Evolutionary conservation across 2,113 vertebrate genomes (phyloP), one percentile per base, ranked within the genome.

Genomic region (Tragulus kanchil): DNA sequence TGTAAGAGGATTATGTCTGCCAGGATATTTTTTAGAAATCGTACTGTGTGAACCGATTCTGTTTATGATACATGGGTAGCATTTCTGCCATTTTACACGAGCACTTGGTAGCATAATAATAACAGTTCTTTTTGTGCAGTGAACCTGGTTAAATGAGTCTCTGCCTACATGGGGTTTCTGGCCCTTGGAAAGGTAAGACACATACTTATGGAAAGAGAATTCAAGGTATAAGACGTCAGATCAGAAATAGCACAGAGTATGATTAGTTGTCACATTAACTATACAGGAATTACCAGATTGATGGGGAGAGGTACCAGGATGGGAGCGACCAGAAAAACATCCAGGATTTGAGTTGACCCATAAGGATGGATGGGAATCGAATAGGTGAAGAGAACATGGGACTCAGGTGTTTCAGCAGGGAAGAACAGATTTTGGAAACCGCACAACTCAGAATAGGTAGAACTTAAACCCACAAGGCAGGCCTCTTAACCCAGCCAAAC

Each of bases 1-100:
- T 86, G 26, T 89, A 58, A 91, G 58, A 59, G 48, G 73, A 56
- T 81, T 93, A 31, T 77, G 45, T 87, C 69, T 69, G 0, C 21
- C 14, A 67, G 90, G 75, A 56, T 10, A 25, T 78, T 50, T 82
- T 15, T 58, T 25, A 52, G 78, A 36, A 58, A 52, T 83, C 31
- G 28, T 89, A 42, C 28, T 45, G 59, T 95, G 92, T 93, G 62
- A 67, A 87, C 73, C 71, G 52, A 85, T 83, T 87, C n/a, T 86
- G n/a, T 77, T 52, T 31, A 15, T 25, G 81, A 64, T 52, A 54
- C 11, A 36, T 45, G 23, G 36, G 45, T 92, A 26, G 65, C 52
- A 17, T 94, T 89, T 45, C 64, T 71, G 26, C 65, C 65, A 0
- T 45, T 83, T 90, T 54, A 26, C 50, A 64, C 36, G 83, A 48